phyloP scores from a whole-genome alignment of 1,140 invertebrate species.

The Lineus longissimus region DNA sequence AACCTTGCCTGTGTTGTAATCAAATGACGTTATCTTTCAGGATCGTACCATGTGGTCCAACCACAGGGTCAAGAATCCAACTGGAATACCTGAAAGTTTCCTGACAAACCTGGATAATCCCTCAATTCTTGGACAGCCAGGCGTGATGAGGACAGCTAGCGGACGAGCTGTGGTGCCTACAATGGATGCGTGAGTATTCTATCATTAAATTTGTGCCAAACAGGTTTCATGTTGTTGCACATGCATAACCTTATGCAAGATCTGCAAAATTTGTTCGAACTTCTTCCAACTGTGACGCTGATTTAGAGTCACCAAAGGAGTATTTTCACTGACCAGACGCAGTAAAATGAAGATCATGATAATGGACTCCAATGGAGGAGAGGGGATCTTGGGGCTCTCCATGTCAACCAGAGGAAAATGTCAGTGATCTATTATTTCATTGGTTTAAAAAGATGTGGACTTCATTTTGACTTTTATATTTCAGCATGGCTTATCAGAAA shows the following conservation, averaged over 20 bases:
- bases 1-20: not conserved
- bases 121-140: slow-evolving; percentile 64
- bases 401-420: too few relatives aligned
- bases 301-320: too few relatives aligned
- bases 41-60: slow-evolving; percentile 12
- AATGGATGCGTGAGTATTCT: slow-evolving; percentile 77
- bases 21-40: slow-evolving; percentile 3
- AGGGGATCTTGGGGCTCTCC: too few relatives aligned
- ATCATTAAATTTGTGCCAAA: not conserved
- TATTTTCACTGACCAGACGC: too few relatives aligned
- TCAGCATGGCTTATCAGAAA: slow-evolving; percentile 73
- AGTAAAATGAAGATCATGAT: too few relatives aligned
- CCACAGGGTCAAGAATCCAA: slow-evolving; percentile 52
- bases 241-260: too few relatives aligned
- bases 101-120: slow-evolving; percentile 84
- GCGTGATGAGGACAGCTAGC: slow-evolving; percentile 88
- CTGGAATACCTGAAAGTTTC: slow-evolving; percentile 94
- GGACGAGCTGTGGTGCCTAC: slow-evolving; percentile 87
- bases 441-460: too few relatives aligned
- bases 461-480: slow-evolving; percentile 13
- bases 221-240: too few relatives aligned
- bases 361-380: too few relatives aligned
- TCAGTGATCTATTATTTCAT: too few relatives aligned
- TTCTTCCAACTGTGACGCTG: too few relatives aligned
- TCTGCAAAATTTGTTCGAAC: too few relatives aligned